These are phyloP conservation scores for Crenichthys baileyi DNA, from an alignment of 2,797 vertebrate genomes.

Conservation along the genomic window DNA sequence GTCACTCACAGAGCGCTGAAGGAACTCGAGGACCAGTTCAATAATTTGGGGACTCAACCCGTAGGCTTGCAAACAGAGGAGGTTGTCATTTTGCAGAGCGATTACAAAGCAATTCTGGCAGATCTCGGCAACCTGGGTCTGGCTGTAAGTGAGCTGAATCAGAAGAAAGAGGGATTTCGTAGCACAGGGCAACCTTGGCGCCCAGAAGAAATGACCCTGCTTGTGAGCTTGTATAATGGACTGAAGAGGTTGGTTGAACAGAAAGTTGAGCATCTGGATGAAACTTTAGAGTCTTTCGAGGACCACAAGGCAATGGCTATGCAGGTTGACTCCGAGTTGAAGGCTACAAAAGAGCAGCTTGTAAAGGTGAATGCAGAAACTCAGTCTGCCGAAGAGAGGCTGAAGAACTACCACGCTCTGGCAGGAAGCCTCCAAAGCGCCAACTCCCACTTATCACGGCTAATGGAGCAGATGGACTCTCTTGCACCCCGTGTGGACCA, in stretches of 20 bases:
- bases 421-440: constrained; percentile 91
- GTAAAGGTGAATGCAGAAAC: constrained; percentile 90
- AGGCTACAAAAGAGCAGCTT: constrained; percentile 84
- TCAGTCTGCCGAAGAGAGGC: constrained; percentile 90
- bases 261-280: constrained; percentile 86
- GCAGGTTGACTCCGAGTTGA: constrained; percentile 87
- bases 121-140: constrained; percentile 84
- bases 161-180: constrained; percentile 95
- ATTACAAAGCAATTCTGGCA: constrained; percentile 84
- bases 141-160: constrained; percentile 91
- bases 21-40: constrained; percentile 91
- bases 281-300: constrained; percentile 85
- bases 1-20: constrained; percentile 87
- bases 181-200: constrained; percentile 95
- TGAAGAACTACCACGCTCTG: constrained; percentile 92
- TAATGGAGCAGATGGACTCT: constrained; percentile 89
- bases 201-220: constrained; percentile 89
- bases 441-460: constrained; percentile 85
- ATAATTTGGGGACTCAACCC: constrained; percentile 82
- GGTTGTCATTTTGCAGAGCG: constrained; percentile 81
- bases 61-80: constrained; percentile 81
- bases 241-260: constrained; percentile 89
- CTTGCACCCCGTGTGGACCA: constrained; percentile 88
- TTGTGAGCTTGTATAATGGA: constrained; percentile 85
- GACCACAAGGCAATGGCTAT: constrained; percentile 86